Evolutionary conservation across 2,888 invertebrate species (phyloP).

Genomic region (Drymonia ruficornis): DNA sequence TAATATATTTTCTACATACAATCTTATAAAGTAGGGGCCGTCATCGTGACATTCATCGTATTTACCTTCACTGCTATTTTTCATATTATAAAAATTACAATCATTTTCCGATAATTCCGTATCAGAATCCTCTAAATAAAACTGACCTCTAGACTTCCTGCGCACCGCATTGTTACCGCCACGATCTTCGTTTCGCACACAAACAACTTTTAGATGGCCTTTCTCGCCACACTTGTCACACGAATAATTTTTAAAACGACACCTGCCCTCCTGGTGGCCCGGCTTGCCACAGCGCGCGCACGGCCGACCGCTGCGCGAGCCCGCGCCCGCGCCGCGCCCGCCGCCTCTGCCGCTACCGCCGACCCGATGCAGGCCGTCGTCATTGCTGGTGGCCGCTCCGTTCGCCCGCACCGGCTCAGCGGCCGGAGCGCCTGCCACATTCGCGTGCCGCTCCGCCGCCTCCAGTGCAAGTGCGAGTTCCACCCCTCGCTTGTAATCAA

Average conservation of each 20-base stretch:
- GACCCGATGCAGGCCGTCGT: slow-evolving; percentile 4
- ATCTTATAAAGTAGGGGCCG: slow-evolving; percentile 9
- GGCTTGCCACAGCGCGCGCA: slow-evolving; percentile 17
- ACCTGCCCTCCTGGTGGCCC: slow-evolving; percentile 6
- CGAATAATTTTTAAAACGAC: slow-evolving; percentile 6
- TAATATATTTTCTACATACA: slow-evolving; percentile 5
- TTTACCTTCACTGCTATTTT: too few species aligned
- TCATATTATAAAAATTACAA: slow-evolving; percentile 3
- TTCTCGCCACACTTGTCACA: slow-evolving; percentile 9
- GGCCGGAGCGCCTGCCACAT: slow-evolving; percentile 6
- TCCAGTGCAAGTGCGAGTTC: slow-evolving; percentile 29
- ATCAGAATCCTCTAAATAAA: slow-evolving; percentile 1
- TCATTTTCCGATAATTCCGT: slow-evolving; percentile 3
- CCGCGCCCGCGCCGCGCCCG: too few species aligned
- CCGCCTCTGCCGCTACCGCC: too few species aligned
- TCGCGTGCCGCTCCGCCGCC: slow-evolving; percentile 11
- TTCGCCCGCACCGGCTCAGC: slow-evolving; percentile 6
- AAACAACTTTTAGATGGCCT: slow-evolving; percentile 15
- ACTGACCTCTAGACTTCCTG: slow-evolving; percentile 1
- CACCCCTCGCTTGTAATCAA: slow-evolving; percentile 34
- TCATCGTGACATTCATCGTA: slow-evolving; percentile 4
- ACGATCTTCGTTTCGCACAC: slow-evolving; percentile 3
- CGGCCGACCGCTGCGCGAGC: not conserved
- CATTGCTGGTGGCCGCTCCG: slow-evolving; percentile 4
- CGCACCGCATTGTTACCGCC: not conserved